A percentile compares a stretch with the other conserved stretches of the same genome.
These are phyloP conservation scores for Theretra japonica DNA, from an alignment of 2,888 invertebrate species.

Conservation along the genomic window DNA sequence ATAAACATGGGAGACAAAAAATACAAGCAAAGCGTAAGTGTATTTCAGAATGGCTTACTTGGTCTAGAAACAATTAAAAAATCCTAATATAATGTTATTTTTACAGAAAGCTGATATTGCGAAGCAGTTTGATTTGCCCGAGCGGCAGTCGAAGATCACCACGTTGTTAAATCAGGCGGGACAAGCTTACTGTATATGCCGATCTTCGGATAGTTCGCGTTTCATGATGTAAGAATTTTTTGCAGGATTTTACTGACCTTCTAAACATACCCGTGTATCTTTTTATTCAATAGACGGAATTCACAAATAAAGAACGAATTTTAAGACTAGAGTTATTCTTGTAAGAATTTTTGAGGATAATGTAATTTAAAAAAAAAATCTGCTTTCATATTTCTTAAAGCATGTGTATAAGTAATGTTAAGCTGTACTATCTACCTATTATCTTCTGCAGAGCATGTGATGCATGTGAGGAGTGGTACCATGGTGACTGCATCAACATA, in stretches of 20 bases:
- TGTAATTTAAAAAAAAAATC: too few relatives aligned
- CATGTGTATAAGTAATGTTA: too few relatives aligned
- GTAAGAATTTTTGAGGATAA: too few relatives aligned
- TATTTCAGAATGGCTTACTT: neutral
- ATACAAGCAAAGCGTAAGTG: conserved; percentile 75
- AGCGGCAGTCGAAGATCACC: conserved; percentile 95
- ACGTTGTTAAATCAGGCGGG: conserved; percentile 94
- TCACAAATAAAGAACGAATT: too few relatives aligned
- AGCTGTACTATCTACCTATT: too few relatives aligned
- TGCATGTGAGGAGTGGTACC: conserved; percentile 99
- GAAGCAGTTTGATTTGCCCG: conserved; percentile 94
- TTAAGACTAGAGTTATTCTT: too few relatives aligned
- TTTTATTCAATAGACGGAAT: too few relatives aligned
- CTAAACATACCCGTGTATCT: too few relatives aligned
- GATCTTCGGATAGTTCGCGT: conserved; percentile 95
- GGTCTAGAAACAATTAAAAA: neutral
- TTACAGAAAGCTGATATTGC: conserved; percentile 94
- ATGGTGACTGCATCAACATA: conserved; percentile 98
- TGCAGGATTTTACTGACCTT: neutral
- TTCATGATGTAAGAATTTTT: conserved; percentile 94
- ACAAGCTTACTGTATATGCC: conserved; percentile 97
- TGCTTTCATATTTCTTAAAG: too few relatives aligned
- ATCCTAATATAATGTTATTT: conserved; percentile 1
- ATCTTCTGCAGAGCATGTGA: conserved; percentile 92
- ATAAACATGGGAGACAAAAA: conserved; percentile 71